Evolutionary conservation across 2,888 invertebrate genomes (phyloP), one percentile per base, ranked within the genome.

Genomic region (Stictocephala bisonia): DNA sequence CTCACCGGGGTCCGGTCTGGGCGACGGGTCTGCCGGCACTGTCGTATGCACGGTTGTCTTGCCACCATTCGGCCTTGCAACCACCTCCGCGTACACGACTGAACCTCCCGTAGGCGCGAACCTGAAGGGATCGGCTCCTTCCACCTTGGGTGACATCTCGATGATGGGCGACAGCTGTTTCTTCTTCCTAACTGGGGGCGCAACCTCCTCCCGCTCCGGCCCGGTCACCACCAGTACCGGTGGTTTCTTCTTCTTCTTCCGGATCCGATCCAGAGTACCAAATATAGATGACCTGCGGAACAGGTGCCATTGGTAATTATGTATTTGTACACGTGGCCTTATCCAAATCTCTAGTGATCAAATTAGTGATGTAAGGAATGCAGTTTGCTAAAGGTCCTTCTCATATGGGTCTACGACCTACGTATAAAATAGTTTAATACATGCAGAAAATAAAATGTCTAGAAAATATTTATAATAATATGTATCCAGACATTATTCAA

Each of bases 101-200:
- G 41, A 27, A 22, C 58, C 58, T 13, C 50, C 9, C 15, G 44
- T 6, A n/a, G 44, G 44, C 9, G 44, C 44, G 44, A 44, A 64
- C 64, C 64, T 64, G 26, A 24, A 64, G 1, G 41, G 41, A 13
- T 64, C 64, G 20, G 24, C 1, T 15, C 9, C 6, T 3, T 29
- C 2, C 15, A 44, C 44, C 44, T 44, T 44, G 26, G 70, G 70
- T 11, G 70, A 58, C 41, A 27, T 18, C 31, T 93, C 93, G 77
- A 93, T 93, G 66, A 94, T 93, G 0, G 93, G 93, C 7, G 93
- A 92, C 20, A 94, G 82, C 80, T 92, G 93, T 72, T 89, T 86
- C 81, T 91, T 91, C 77, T 88, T 88, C 71, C 88, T 74, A n/a
- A 67, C 35, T 29, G 75, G 75, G 11, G 76, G 53, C 27, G 60